Base-by-base conservation (phyloP, 2,888 invertebrate genomes). In the Rhyacophila evoluta region DNA sequence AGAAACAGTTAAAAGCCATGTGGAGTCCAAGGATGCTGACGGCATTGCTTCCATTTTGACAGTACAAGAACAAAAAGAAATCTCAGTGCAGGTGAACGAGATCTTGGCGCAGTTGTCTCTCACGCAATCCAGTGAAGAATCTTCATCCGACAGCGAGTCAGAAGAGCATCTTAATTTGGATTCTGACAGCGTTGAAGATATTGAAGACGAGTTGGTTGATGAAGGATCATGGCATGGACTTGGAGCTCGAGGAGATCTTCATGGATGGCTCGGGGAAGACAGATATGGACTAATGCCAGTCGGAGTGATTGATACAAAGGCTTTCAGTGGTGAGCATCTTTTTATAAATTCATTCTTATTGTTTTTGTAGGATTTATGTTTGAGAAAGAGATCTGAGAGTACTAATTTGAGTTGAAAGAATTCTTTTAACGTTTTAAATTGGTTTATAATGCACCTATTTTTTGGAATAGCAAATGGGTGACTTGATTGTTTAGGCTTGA, bases 181-280 rank as follows among this genome's bases (percentile, higher is more conserved):
- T 8, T 79, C 79, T 68, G 79, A 82, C 28, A 82, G 81, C 55
- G 75, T 76, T 25, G 80, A 81, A 70, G 81, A 81, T 72, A 79
- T 80, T 29, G 84, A 91, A 83, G 92, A 92, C 83, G 89, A 90
- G 1, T 84, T 91, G 74, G 89, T 91, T 2, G 91, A 91, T 0
- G 91, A 91, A 85, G 90, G 90, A 78, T 91, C 88, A 1, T 91
- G 91, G 85, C 90, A 91, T 83, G 91, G 90, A 11, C 90, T 93
- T 80, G 90, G 92, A 15, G 90, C 92, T 19, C 85, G 93, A 12
- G 88, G 89, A 83, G 93, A 93, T 84, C 86, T 93, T 28, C 92
- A 92, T 85, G 90, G 86, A 81, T 81, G 85, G 79, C 83, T 86
- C 12, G 86, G 86, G 12, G 86, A 87, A 78, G 79, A 86, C 28